phyloP scores from a whole-genome alignment of 2,113 vertebrate genomes.

The Regulus satrapa region DNA sequence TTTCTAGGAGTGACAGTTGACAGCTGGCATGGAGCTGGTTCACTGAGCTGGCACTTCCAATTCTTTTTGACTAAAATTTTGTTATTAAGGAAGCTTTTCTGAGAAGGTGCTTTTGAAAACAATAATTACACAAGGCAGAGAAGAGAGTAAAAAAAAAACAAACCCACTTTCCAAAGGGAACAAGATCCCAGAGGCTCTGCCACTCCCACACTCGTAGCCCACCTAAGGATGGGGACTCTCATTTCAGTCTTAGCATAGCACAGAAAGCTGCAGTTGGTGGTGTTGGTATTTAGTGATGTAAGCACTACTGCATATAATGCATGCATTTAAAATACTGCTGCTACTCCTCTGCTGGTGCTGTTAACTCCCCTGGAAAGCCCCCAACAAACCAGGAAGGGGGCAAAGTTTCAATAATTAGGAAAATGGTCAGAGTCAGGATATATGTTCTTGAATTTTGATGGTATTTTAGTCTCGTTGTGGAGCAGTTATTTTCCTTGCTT shows the following conservation, averaged over 20 bases:
- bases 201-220: neutral
- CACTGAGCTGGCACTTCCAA: neutral
- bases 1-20: neutral
- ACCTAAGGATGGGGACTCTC: neutral
- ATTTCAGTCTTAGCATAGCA: neutral
- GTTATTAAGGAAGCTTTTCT: neutral
- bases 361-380: neutral
- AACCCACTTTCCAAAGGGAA: neutral
- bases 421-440: neutral
- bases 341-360: neutral
- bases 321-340: neutral
- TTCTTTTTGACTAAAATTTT: neutral
- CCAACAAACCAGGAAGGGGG: neutral
- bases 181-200: neutral
- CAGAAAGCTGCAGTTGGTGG: neutral
- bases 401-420: accelerated
- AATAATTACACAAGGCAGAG: neutral
- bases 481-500: neutral
- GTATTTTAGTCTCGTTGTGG: neutral
- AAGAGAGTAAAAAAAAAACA: neutral
- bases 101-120: neutral
- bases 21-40: neutral
- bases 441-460: neutral
- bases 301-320: neutral
- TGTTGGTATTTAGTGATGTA: neutral